Base-by-base conservation (phyloP, 2,888 invertebrate genomes). In the Netelia fuscicornis region DNA sequence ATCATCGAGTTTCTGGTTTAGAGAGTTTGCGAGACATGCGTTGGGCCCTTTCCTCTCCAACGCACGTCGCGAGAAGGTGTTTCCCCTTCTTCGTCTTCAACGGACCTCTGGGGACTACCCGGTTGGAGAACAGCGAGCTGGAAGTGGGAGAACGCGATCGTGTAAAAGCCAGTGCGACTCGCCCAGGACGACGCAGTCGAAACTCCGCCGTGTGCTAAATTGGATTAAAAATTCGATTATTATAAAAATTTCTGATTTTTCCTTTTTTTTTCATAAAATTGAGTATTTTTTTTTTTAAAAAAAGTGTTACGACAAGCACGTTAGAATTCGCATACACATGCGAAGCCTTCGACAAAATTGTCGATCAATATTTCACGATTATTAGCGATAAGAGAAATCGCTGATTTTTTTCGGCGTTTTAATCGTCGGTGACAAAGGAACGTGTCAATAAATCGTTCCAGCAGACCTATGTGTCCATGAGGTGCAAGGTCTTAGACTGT, bases 391-490 rank as follows among this genome's bases (percentile, higher is more conserved):
- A 23, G 42, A 25, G 9, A 42, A 11, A 23, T 23, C 48, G 58
- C 20, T 3, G 1, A 58, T 17, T 20, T 17, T 20, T 20, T 9
- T 58, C 25, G n/a, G 64, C 64, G 11, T 10, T 54, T 72, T 72
- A 37, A 37, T 37, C 37, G 37, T 80, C 37, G 62, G 76, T 72
- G 76, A 81, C 65, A 67, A 75, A 67, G 37, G 68, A 64, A 82
- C 62, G 67, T 84, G 84, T 88, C 82, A 67, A 67, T 58, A 52
- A 52, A 83, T 71, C 54, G 83, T 85, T 85, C 68, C 62, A 67
- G 60, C 83, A 89, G 85, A 89, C 89, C 84, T 91, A 93, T 93
- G 93, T 93, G 93, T 92, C 93, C 88, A 93, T 93, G 93, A 93
- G 92, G 93, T 91, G 93, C 91, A 93, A 93, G 87, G 90, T 93